Evolutionary conservation across 2,797 vertebrate genomes (phyloP), one percentile per base, ranked within the genome.

Genomic region (Phaenicophaeus curvirostris): DNA sequence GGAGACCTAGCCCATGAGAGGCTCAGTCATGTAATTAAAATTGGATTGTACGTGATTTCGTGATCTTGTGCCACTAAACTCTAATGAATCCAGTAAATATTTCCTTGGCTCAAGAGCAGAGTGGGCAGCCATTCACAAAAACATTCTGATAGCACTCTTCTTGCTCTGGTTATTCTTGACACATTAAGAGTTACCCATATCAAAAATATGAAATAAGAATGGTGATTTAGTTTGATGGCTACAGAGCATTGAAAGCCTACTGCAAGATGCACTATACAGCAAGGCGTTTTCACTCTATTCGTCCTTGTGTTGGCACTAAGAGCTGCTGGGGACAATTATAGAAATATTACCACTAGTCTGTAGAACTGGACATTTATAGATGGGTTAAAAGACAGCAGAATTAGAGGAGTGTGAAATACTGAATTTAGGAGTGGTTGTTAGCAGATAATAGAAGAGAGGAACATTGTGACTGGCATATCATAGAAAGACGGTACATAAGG

Each of bases 321-420:
- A 84, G n/a, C 78, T 90, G 53, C 77, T 76, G 48, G 35, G 42
- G 44, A 54, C 59, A 71, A 72, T 94, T 77, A 84, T 0, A 94
- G 57, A 87, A 89, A 77, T 93, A 89, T 8, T 79, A 54, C 57
- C 17, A n/a, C 24, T 80, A 67, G 15, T n/a, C 58, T 55, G 17
- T 65, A 46, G 42, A 91, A 68, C 54, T 27, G 24, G 85, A 75
- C 87, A n/a, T 87, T 90, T 86, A 83, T 72, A 55, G 33, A 51
- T 55, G 66, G 37, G 19, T 58, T 93, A 80, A 91, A 91, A 91
- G 75, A 72, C 85, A 86, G 54, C 66, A 91, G 82, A 90, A 81
- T 89, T 94, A 86, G 62, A 48, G 50, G 50, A 50, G 76, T 83
- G 5, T 85, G 79, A 89, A 88, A 85, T 86, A 41, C 51, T 83